phyloP scores from a whole-genome alignment of 2,888 invertebrate species.

The Urechis unicinctus region DNA sequence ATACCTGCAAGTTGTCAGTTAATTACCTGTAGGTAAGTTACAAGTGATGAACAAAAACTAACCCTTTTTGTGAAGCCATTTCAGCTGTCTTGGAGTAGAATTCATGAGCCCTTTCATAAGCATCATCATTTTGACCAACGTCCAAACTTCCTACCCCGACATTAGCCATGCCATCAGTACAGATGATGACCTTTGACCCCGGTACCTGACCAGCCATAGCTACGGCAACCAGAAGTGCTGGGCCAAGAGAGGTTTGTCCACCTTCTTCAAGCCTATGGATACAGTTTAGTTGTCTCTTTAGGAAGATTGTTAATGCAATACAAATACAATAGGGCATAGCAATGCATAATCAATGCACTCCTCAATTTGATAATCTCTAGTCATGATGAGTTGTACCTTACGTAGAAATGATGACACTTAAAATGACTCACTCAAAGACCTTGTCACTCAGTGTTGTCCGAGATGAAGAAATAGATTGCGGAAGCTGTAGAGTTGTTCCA shows the following conservation, averaged over 20 bases:
- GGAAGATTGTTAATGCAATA: too few relatives aligned
- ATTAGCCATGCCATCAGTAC: conserved; percentile 49
- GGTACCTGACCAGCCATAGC: conserved; percentile 37
- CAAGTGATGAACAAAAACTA: too few relatives aligned
- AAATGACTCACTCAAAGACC: conserved; percentile 17
- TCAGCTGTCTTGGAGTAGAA: too few relatives aligned
- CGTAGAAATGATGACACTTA: too few relatives aligned
- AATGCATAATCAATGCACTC: too few relatives aligned
- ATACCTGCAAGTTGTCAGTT: too few relatives aligned
- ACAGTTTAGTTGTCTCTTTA: neutral
- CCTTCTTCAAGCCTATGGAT: conserved; percentile 38
- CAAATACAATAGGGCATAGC: too few relatives aligned
- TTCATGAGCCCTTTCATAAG: conserved; percentile 17
- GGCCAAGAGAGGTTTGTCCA: conserved; percentile 46
- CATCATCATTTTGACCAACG: conserved; percentile 19
- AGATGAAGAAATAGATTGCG: conserved; percentile 4
- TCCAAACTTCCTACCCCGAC: conserved; percentile 43
- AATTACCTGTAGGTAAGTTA: too few relatives aligned
- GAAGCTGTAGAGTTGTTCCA: conserved; percentile 23
- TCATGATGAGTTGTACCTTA: too few relatives aligned
- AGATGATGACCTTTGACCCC: conserved; percentile 47
- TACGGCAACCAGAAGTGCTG: conserved; percentile 38
- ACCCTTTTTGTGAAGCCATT: too few relatives aligned
- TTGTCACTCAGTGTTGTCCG: conserved; percentile 13
- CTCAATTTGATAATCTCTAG: too few relatives aligned